phyloP scores from a whole-genome alignment of 2,797 vertebrate genomes.

The Sternotherus odoratus region DNA sequence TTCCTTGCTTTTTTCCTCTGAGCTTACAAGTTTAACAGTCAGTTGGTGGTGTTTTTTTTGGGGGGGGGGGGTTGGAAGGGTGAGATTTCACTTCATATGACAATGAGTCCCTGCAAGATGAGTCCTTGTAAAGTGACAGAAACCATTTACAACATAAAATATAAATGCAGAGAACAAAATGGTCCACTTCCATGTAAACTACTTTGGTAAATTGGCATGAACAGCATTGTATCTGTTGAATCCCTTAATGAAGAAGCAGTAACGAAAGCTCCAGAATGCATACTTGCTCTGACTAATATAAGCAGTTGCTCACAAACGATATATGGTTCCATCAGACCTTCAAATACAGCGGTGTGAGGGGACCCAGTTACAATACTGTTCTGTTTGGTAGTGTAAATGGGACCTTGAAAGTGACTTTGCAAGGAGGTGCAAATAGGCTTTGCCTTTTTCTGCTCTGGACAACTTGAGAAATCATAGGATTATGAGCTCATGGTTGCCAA shows the following conservation, averaged over 20 bases:
- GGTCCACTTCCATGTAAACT: neutral
- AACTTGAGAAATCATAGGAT: neutral
- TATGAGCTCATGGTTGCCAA: neutral
- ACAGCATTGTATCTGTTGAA: too few relatives aligned
- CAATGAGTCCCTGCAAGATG: neutral
- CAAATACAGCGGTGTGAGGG: neutral
- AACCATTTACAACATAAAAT: neutral
- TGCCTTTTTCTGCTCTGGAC: accelerated
- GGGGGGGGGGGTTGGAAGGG: too few relatives aligned
- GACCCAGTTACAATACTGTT: neutral
- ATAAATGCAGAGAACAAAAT: neutral
- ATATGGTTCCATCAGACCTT: neutral
- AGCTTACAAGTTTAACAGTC: neutral
- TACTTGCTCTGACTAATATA: neutral
- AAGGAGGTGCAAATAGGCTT: neutral
- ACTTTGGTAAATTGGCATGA: too few relatives aligned
- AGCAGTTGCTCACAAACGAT: accelerated
- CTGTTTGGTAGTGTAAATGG: neutral
- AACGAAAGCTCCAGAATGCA: accelerated
- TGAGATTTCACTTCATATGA: neutral
- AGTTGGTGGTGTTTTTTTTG: too few relatives aligned
- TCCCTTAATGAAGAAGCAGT: too few relatives aligned
- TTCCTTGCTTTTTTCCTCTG: neutral
- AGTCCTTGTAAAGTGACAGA: neutral
- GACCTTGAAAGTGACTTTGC: too few relatives aligned